Percentiles rank a stretch among this genome's conserved stretches.
These are phyloP conservation scores for Apodemia zela DNA, from an alignment of 2,888 invertebrate genomes.

Conservation along the genomic window DNA sequence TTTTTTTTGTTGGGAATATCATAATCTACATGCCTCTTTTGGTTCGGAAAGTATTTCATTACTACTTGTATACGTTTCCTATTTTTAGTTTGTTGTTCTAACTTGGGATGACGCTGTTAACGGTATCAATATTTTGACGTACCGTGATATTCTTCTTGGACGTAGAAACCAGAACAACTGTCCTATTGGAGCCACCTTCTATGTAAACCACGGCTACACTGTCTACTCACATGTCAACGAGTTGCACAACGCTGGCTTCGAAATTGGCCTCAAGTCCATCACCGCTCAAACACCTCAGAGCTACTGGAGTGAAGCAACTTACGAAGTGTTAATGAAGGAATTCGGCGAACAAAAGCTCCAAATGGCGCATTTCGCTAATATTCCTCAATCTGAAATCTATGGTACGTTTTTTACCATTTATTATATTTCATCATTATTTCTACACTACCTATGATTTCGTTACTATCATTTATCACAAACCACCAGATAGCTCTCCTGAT, in stretches of 20 bases:
- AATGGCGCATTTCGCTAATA: constrained; percentile 73
- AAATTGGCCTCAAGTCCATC: constrained; percentile 86
- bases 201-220: constrained; percentile 86
- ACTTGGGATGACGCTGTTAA: constrained; percentile 85
- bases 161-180: constrained; percentile 83
- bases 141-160: constrained; percentile 67
- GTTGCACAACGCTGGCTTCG: constrained; percentile 79
- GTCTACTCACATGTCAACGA: constrained; percentile 82
- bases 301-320: constrained; percentile 79
- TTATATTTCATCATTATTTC: no score
- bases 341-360: constrained; percentile 79
- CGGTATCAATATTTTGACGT: constrained; percentile 72
- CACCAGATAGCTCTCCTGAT: no score
- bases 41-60: no score
- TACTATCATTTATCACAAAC: no score
- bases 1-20: no score
- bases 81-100: constrained; percentile 81
- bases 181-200: constrained; percentile 83
- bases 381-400: constrained; percentile 58
- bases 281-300: constrained; percentile 74
- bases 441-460: no score
- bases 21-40: no score
- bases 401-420: constrained; percentile 40
- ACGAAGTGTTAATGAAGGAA: constrained; percentile 73
- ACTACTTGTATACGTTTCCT: no score